Evolutionary conservation across 2,888 invertebrate species (phyloP), one percentile per base, ranked within the genome.

Genomic region (Syritta pipiens): DNA sequence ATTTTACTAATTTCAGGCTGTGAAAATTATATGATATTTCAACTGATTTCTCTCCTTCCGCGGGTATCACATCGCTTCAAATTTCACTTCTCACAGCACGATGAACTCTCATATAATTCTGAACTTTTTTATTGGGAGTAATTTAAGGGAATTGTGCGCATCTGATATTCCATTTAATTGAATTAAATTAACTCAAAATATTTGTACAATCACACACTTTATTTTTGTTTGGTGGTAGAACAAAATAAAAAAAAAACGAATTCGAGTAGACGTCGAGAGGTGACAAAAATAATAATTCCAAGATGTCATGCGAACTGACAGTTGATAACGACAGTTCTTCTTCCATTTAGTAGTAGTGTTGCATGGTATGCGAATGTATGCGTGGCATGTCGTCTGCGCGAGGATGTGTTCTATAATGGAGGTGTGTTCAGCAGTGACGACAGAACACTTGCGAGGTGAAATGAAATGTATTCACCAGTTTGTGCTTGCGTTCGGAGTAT

Each of bases 141-240:
- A 67, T 67, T 40, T 35, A n/a, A 20, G 17, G 28, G 37, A 53
- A 55, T 46, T 44, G 20, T 60, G 32, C 17, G 28, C 28, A 62
- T 62, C 35, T 55, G 68, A 44, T 49, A 20, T 68, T 42, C 35
- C 65, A 72, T 67, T 72, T 65, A 60, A 72, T 65, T 72, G 35
- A 72, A 60, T 72, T 55, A 22, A 77, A 77, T 67, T 72, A 72
- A 72, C 42, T 67, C 40, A 37, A 53, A 48, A 55, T 65, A 67
- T 49, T 69, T 62, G 48, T 53, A 49, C 26, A 57, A 51, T 44
- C 24, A 40, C 65, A n/a, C n/a, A 65, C 57, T 77, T 72, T 67
- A 71, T 60, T 72, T 71, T 42, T 59, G 48, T 37, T 37, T 77
- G 22, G 65, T 30, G 65, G 57, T 68, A 48, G 53, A 72, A 65